Evolutionary conservation across 2,113 vertebrate species (phyloP).

Genomic region (Ahaetulla prasina): DNA sequence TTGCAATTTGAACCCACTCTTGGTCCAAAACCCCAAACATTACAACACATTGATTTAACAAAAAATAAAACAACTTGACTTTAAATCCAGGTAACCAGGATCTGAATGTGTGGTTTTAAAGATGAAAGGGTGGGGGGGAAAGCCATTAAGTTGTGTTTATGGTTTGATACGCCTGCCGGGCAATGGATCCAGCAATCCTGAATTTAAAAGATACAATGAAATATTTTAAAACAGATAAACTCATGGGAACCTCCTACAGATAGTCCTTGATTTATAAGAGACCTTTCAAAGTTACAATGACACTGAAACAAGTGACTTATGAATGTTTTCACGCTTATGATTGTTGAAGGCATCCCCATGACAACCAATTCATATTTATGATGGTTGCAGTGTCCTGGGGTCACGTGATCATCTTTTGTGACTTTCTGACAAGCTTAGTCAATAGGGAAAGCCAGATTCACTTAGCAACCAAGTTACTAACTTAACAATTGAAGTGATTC

Average conservation of each 20-base stretch:
- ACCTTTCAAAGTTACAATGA: not conserved
- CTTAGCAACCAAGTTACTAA: not conserved
- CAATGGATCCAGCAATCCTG: not conserved
- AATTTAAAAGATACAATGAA: not conserved
- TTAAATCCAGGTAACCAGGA: not conserved
- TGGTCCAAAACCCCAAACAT: not conserved
- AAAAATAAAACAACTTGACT: not conserved
- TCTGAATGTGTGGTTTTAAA: not conserved
- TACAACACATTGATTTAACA: not conserved
- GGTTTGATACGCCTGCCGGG: not conserved
- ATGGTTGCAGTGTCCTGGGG: not conserved
- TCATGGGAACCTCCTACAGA: not conserved
- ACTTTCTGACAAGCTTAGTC: not conserved
- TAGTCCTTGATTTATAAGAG: not conserved
- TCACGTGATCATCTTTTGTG: not conserved
- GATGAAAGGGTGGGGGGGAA: not conserved
- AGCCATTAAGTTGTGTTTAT: not conserved
- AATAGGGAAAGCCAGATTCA: not conserved
- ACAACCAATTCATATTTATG: not conserved
- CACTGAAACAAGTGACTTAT: not conserved
- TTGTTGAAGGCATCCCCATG: not conserved
- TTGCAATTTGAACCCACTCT: not conserved
- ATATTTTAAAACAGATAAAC: not conserved
- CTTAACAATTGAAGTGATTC: not conserved
- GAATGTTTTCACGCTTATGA: not conserved